A percentile compares a stretch with the other conserved stretches of the same genome.
Evolutionary conservation across 2,888 invertebrate species (phyloP).

Genomic region (Drosophila aldrichi): DNA sequence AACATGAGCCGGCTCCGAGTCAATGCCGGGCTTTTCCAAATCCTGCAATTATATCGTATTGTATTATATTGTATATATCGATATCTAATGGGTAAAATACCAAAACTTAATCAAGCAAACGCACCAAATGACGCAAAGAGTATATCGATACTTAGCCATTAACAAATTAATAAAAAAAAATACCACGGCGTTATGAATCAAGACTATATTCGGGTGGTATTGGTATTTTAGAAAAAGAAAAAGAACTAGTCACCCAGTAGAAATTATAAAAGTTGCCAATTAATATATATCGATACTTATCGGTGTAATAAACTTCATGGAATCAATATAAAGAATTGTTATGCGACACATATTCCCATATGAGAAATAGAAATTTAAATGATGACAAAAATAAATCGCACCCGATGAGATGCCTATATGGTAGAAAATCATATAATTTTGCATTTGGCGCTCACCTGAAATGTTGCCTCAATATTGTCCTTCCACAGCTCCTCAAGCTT

Average conservation of each 20-base stretch:
- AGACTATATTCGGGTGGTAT: background rate
- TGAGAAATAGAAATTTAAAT: background rate
- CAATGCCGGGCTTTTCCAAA: conserved; percentile 98
- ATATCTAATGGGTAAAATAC: background rate
- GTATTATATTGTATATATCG: conserved; percentile 3
- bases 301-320: background rate
- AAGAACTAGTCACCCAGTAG: background rate
- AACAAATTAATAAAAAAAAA: background rate
- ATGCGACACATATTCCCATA: background rate
- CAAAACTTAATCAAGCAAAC: background rate
- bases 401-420: background rate
- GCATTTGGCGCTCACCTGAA: conserved; percentile 87
- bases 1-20: conserved; percentile 97
- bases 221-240: background rate
- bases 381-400: background rate
- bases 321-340: conserved; percentile 4
- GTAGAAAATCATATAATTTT: background rate
- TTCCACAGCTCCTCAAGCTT: conserved; percentile 99
- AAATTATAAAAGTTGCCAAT: background rate
- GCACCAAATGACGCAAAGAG: background rate
- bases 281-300: conserved; percentile 8
- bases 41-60: conserved; percentile 86
- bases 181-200: background rate
- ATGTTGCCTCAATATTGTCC: conserved; percentile 98
- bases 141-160: background rate